Evolutionary conservation across 2,888 invertebrate species (phyloP).

Genomic region (Xanthorhoe spadicearia): DNA sequence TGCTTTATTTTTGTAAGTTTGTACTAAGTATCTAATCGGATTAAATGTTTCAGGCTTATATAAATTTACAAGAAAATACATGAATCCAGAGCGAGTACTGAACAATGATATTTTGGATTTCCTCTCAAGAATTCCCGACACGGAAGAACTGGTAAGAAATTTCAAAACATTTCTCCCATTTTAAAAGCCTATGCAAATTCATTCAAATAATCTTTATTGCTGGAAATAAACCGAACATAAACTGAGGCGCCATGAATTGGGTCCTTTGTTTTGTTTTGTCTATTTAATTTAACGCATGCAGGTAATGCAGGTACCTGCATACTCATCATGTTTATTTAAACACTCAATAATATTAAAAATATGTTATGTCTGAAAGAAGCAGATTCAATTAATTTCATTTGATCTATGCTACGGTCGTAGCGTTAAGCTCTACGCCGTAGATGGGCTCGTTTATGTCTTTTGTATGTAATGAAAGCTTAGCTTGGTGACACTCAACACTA

Average conservation of each 20-base stretch:
- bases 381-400: neutral
- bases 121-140: slow-evolving; percentile 73
- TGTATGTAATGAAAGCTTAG: slow-evolving; percentile 17
- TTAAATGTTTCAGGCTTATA: slow-evolving; percentile 62
- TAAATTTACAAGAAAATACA: slow-evolving; percentile 71
- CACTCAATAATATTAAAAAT: too few species aligned
- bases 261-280: too few species aligned
- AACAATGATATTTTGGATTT: slow-evolving; percentile 78
- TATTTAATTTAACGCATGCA: too few species aligned
- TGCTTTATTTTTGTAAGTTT: neutral
- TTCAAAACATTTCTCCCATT: neutral
- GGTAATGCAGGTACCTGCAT: too few species aligned
- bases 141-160: slow-evolving; percentile 68
- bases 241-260: neutral
- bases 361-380: neutral
- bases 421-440: slow-evolving; percentile 22
- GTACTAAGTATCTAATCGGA: neutral
- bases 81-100: slow-evolving; percentile 65
- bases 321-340: too few species aligned
- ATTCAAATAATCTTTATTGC: neutral
- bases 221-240: neutral
- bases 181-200: too few species aligned
- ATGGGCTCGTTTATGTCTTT: slow-evolving; percentile 16
- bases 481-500: slow-evolving; percentile 13
- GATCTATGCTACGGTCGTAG: neutral